Conservation (phyloP, 2,888 invertebrate genomes). For the Aplocera efformata region DNA sequence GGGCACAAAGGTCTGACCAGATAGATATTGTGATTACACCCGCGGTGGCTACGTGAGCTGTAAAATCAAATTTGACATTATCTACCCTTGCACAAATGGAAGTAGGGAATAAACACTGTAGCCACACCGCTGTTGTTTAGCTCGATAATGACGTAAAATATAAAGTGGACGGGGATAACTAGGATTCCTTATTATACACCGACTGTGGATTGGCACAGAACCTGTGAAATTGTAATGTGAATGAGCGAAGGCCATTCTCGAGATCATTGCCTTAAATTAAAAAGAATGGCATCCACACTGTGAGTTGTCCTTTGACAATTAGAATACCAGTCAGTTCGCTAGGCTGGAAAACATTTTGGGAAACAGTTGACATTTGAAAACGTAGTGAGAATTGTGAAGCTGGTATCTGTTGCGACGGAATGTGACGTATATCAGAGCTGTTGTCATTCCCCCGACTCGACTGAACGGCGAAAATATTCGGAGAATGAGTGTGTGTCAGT, state of each 20-base stretch:
- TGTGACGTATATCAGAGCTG: constrained; percentile 37
- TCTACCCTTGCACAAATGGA: too few species aligned
- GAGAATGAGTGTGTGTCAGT: constrained; percentile 53
- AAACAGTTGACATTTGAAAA: constrained; percentile 38
- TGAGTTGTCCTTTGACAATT: constrained; percentile 36
- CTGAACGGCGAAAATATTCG: constrained; percentile 53
- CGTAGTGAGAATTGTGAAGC: constrained; percentile 37
- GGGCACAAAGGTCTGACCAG: constrained; percentile 9
- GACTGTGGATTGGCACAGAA: constrained; percentile 21
- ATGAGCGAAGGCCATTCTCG: constrained; percentile 30
- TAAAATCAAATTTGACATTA: too few species aligned
- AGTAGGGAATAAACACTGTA: too few species aligned
- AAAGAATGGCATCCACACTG: constrained; percentile 32
- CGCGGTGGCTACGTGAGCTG: too few species aligned
- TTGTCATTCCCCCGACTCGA: constrained; percentile 29
- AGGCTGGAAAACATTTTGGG: constrained; percentile 36
- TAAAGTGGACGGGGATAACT: constrained; percentile 19
- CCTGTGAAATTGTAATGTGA: constrained; percentile 32
- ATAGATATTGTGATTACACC: too few species aligned
- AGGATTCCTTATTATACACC: constrained; percentile 25
- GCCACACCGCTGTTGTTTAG: too few species aligned
- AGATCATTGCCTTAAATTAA: constrained; percentile 35
- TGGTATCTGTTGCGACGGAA: constrained; percentile 30
- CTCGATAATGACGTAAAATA: too few species aligned
- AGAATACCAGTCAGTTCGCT: constrained; percentile 33